Conservation (phyloP, 2,113 vertebrate genomes). For the Epinephelus fuscoguttatus region DNA sequence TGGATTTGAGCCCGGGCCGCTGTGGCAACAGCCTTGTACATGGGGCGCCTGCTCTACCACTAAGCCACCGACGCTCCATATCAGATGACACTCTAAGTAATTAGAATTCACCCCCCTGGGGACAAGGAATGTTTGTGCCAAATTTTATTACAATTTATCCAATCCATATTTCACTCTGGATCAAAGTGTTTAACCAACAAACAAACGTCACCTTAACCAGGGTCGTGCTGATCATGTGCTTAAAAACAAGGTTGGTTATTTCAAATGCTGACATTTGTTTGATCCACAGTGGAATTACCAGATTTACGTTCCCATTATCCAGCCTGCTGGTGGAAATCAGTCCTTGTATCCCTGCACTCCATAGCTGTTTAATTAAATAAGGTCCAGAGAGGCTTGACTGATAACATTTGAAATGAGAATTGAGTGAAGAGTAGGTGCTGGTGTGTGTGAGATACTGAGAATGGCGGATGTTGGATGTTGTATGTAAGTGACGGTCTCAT, state of each 20-base stretch:
- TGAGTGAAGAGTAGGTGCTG: conserved; percentile 2
- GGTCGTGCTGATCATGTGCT: not conserved
- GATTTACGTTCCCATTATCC: conserved; percentile 51
- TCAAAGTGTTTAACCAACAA: not conserved
- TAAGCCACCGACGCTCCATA: too few species aligned
- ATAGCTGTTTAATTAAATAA: conserved; percentile 65
- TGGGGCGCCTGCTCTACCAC: too few species aligned
- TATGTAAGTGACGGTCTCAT: conserved; percentile 11
- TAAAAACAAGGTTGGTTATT: conserved; percentile 22
- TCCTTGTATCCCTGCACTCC: conserved; percentile 44
- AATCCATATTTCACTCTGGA: not conserved
- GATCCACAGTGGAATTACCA: conserved; percentile 42
- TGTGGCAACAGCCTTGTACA: too few species aligned
- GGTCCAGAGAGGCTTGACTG: conserved; percentile 27
- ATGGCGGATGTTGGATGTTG: conserved; percentile 8
- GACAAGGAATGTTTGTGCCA: not conserved
- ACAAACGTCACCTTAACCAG: not conserved
- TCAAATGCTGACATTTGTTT: conserved; percentile 47
- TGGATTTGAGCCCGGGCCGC: too few species aligned
- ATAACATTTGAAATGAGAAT: conserved; percentile 42
- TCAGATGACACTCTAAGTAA: too few species aligned
- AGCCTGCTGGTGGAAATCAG: conserved; percentile 23
- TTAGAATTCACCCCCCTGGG: not conserved
- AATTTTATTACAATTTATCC: not conserved
- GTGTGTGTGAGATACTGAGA: not conserved